Evolutionary conservation across 2,113 vertebrate species (phyloP).

Genomic region (Microcebus murinus): DNA sequence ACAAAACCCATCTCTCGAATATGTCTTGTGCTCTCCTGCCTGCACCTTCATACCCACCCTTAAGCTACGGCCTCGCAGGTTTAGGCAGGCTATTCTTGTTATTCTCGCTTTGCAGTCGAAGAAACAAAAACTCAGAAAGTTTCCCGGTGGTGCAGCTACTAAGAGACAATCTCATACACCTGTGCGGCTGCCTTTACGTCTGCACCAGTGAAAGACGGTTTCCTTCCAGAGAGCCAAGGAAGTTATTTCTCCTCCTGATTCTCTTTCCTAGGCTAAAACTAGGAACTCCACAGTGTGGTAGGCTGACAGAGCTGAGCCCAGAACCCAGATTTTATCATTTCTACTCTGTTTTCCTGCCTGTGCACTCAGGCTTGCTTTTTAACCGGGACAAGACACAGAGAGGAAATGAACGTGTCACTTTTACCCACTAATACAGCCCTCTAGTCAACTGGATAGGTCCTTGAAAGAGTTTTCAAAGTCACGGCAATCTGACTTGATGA

Average conservation of each 20-base stretch:
- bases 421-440: background rate
- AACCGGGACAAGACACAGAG: background rate
- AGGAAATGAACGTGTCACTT: background rate
- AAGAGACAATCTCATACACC: background rate
- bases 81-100: background rate
- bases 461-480: background rate
- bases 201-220: background rate
- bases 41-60: accelerated
- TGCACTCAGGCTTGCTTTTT: background rate
- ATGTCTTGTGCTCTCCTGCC: too few species aligned
- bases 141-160: background rate
- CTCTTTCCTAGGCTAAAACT: background rate
- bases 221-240: background rate
- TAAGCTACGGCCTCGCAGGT: accelerated
- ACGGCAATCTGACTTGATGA: background rate
- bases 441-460: background rate
- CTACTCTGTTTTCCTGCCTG: background rate
- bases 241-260: background rate
- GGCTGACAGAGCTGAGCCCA: background rate
- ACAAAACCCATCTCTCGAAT: too few species aligned
- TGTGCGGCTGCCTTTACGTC: background rate
- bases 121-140: background rate
- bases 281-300: accelerated
- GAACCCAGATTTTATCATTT: background rate
- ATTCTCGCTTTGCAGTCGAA: accelerated